Conservation (phyloP, 2,113 vertebrate species). For the Azemiops feae region DNA sequence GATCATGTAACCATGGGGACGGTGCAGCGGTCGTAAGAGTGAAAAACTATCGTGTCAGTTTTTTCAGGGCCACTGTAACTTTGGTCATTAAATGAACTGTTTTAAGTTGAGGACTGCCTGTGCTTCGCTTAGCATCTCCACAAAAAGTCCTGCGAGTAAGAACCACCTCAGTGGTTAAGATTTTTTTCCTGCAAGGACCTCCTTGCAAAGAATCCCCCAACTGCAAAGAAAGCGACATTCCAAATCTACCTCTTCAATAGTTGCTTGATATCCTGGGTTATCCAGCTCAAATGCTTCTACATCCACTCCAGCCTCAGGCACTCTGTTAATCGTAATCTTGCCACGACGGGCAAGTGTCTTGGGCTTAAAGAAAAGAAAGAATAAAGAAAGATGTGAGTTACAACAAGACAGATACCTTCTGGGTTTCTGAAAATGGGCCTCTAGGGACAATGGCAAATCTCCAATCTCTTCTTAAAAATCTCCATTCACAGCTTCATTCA, state of each 20-base stretch:
- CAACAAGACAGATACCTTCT: not conserved
- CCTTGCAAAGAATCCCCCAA: not conserved
- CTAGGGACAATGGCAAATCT: not conserved
- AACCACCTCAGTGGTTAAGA: too few species aligned
- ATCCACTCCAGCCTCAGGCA: slow-evolving; percentile 11
- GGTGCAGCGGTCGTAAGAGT: too few species aligned
- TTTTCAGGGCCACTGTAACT: not conserved
- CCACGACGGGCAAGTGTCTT: not conserved
- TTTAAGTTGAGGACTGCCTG: not conserved
- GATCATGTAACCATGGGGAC: too few species aligned
- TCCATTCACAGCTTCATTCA: too few species aligned
- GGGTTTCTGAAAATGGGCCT: not conserved
- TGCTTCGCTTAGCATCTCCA: not conserved
- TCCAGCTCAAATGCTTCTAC: slow-evolving; percentile 53
- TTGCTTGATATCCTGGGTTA: slow-evolving; percentile 16
- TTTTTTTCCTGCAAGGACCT: not conserved
- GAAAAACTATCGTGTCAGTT: not conserved
- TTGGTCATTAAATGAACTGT: not conserved
- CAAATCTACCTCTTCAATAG: slow-evolving; percentile 36
- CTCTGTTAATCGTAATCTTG: not conserved
- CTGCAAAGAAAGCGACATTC: not conserved
- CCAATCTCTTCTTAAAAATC: not conserved
- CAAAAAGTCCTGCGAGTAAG: not conserved
- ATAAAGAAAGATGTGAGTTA: not conserved
- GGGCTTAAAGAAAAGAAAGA: slow-evolving; percentile 31